Percentiles rank a stretch among this genome's conserved stretches.
phyloP scores from a whole-genome alignment of 2,888 invertebrate genomes.

The Tenodera sinensis region DNA sequence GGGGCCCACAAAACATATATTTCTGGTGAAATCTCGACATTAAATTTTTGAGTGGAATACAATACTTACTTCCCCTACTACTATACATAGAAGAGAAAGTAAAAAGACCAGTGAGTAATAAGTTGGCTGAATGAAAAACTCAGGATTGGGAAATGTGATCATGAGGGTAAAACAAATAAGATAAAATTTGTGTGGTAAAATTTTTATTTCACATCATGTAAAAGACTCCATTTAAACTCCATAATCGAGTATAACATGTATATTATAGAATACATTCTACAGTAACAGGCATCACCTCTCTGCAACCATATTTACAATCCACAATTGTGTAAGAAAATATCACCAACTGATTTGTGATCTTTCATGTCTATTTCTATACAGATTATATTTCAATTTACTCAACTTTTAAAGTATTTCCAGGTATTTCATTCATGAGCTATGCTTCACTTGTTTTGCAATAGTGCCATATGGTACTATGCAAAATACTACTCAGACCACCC shows the following conservation, averaged over 20 bases:
- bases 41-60: too few relatives aligned
- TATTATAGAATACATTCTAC: slow-evolving; percentile 34
- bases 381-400: slow-evolving; percentile 9
- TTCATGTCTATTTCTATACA: slow-evolving; percentile 13
- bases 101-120: too few relatives aligned
- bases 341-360: slow-evolving; percentile 27
- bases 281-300: slow-evolving; percentile 32
- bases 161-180: not conserved
- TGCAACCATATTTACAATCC: slow-evolving; percentile 32
- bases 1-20: too few relatives aligned
- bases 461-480: too few relatives aligned
- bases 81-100: too few relatives aligned
- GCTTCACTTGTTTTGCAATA: not conserved
- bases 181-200: slow-evolving; percentile 29
- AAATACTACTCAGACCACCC: not conserved
- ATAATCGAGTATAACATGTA: slow-evolving; percentile 34
- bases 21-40: too few relatives aligned
- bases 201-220: slow-evolving; percentile 34
- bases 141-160: too few relatives aligned
- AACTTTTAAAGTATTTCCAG: slow-evolving; percentile 28
- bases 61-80: too few relatives aligned
- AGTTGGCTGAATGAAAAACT: too few relatives aligned
- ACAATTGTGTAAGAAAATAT: slow-evolving; percentile 35
- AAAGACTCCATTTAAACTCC: slow-evolving; percentile 34
- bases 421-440: slow-evolving; percentile 11